Evolutionary conservation across 2,797 vertebrate species (phyloP).

Genomic region (Pitangus sulphuratus): DNA sequence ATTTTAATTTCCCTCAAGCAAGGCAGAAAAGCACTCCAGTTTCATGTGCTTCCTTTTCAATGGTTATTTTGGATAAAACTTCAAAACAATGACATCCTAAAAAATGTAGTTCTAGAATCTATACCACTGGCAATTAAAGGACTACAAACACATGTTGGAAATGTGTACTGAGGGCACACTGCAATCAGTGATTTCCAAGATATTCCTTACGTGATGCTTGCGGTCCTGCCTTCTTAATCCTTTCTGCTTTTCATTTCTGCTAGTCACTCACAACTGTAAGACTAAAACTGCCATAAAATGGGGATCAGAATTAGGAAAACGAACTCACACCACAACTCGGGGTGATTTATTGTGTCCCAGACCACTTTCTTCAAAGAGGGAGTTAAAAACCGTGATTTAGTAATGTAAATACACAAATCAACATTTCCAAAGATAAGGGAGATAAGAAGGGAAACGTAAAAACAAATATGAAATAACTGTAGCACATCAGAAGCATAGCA

Average conservation of each 20-base stretch:
- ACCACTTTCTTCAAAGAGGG: not conserved
- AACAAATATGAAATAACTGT: not conserved
- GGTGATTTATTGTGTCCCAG: not conserved
- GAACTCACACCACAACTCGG: not conserved
- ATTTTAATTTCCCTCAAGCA: constrained; percentile 44
- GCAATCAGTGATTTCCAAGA: constrained; percentile 20
- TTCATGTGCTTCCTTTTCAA: constrained; percentile 28
- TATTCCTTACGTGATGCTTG: not conserved
- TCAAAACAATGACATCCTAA: constrained; percentile 40
- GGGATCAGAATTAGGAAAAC: not conserved
- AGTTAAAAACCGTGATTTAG: not conserved
- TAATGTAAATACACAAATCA: not conserved
- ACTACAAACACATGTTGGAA: constrained; percentile 54
- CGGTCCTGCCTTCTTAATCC: not conserved
- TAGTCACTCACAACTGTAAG: constrained; percentile 5
- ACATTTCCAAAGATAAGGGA: not conserved
- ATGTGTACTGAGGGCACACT: not conserved
- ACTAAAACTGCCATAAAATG: not conserved
- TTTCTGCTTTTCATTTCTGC: constrained; percentile 54
- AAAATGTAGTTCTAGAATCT: constrained; percentile 17
- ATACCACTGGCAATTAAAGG: constrained; percentile 43
- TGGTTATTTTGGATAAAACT: constrained; percentile 56
- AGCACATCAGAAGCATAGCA: not conserved
- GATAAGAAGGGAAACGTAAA: not conserved
- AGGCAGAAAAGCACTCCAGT: constrained; percentile 28